Base-by-base conservation (phyloP, 2,797 vertebrate genomes). In the Pristis pectinata region DNA sequence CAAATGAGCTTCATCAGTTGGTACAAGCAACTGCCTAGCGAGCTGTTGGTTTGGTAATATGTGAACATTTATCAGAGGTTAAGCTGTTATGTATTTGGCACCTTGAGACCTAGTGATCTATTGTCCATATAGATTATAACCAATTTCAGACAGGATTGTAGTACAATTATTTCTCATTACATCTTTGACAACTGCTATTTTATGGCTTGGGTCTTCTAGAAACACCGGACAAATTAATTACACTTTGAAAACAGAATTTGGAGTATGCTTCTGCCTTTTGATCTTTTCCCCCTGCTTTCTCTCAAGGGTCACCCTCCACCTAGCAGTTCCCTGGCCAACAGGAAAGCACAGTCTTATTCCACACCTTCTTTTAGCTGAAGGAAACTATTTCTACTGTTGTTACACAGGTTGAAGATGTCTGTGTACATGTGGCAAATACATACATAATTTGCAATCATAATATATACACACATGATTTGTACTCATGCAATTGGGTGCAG, bases 61-160 rank as follows among this genome's bases (percentile, higher is more conserved):
- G 72, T 94, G 92, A 53, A 76, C 92, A 76, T 94, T 94, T 74
- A 94, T 94, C 92, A 94, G 70, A 94, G 70, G 92, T 94, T 94
- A 94, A 56, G 44, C n/a, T 94, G 67, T 94, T 93, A 76, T 56
- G 70, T 94, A 53, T 53, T 41, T 76, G 30, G 44, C 70, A 94
- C 49, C 70, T 94, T 76, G 67, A 94, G 30, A 56, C 49, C 92
- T 53, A 74, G 72, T 93, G 70, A 93, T 76, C 41, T 94, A 94
- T 76, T 94, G 92, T 34, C 72, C 67, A 34, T 74, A 93, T 27
- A 67, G 92, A 53, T 93, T 34, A n/a, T 49, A 76, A 53, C 44
- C 44, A 94, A 76, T 72, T 93, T 93, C 27, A 56, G 30, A 17
- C 15, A 56, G 70, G 24, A 76, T 76, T 49, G 19, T 19, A 76